Evolutionary conservation across 1,140 invertebrate species (phyloP).

Genomic region (Bursaphelenchus mucronatus): DNA sequence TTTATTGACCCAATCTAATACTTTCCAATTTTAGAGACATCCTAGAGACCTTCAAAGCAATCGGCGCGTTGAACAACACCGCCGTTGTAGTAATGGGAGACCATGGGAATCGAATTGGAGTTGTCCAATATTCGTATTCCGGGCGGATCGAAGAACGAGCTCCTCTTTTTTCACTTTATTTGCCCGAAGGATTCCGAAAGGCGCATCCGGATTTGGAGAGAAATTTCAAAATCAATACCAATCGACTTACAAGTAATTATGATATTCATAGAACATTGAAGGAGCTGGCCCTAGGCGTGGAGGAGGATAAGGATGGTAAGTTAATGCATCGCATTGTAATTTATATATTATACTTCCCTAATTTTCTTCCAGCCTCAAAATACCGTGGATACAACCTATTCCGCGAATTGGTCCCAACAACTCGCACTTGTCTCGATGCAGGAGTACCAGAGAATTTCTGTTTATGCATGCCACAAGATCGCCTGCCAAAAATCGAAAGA

Average conservation of each 20-base stretch:
- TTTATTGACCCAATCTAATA: neutral
- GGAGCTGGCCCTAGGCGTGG: constrained; percentile 37
- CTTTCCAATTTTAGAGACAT: constrained; percentile 10
- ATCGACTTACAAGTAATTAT: constrained; percentile 42
- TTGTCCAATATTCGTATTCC: constrained; percentile 42
- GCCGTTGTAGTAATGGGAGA: constrained; percentile 63
- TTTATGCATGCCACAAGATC: constrained; percentile 33
- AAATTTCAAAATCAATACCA: constrained; percentile 36
- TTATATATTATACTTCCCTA: too few species aligned
- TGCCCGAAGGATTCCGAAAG: constrained; percentile 35
- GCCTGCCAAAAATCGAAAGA: constrained; percentile 10
- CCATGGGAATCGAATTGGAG: constrained; percentile 60
- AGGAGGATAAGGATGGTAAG: constrained; percentile 9
- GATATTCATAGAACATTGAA: constrained; percentile 50
- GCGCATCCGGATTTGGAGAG: constrained; percentile 31
- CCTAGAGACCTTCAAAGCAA: constrained; percentile 29
- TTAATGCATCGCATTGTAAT: too few species aligned
- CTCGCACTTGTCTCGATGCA: constrained; percentile 42
- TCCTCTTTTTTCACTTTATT: constrained; percentile 52
- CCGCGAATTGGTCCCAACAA: constrained; percentile 21
- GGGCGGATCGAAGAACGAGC: constrained; percentile 58
- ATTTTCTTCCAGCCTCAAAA: constrained; percentile 1
- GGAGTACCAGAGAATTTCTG: constrained; percentile 48
- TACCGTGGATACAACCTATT: constrained; percentile 30
- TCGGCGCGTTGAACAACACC: constrained; percentile 60